Base-by-base conservation (phyloP, 2,888 invertebrate species). In the Polyploca ridens region DNA sequence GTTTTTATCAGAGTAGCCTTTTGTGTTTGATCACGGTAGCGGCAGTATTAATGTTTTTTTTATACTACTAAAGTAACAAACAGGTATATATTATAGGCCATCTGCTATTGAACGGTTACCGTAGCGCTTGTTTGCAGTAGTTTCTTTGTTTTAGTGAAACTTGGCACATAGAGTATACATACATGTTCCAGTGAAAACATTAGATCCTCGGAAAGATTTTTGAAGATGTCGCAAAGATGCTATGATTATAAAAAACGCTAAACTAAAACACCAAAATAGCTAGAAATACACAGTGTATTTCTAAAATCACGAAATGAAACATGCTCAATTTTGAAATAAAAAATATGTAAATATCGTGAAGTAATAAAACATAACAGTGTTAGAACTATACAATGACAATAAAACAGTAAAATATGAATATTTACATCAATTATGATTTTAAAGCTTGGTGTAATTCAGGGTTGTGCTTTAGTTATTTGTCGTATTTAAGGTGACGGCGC, bases 231-330 rank as follows among this genome's bases (percentile, higher is more conserved):
- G 41, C 60, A 33, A 58, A 60, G 54, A 19, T 54, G 74, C 70
- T 75, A 66, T 64, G 64, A 62, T 60, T 64, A 65, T 6, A 10
- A 10, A 10, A 10, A 66, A 66, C 69, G 72, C 67, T 62, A 41
- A 69, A 64, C 60, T 57, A 68, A 69, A 72, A 64, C 41, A 64
- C 67, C 38, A 63, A 46, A 65, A 67, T 61, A 57, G 27, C 58
- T 58, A 63, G 64, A 46, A 66, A 58, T 63, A 41, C 41, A 60
- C 0, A 38, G 61, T 64, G 67, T 63, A 49, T 73, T 58, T 71
- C 69, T 69, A 69, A 77, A 6, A 59, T 69, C 65, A 73, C 69
- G 66, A 72, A 70, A 78, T 69, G 66, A 69, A 70, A 73, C 75
- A 78, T 78, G 76, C 76, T 67, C 60, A 57, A 38, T 66, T 64